A percentile compares a stretch with the other conserved stretches of the same genome.
phyloP scores from a whole-genome alignment of 2,797 vertebrate species.

The Geotria australis region DNA sequence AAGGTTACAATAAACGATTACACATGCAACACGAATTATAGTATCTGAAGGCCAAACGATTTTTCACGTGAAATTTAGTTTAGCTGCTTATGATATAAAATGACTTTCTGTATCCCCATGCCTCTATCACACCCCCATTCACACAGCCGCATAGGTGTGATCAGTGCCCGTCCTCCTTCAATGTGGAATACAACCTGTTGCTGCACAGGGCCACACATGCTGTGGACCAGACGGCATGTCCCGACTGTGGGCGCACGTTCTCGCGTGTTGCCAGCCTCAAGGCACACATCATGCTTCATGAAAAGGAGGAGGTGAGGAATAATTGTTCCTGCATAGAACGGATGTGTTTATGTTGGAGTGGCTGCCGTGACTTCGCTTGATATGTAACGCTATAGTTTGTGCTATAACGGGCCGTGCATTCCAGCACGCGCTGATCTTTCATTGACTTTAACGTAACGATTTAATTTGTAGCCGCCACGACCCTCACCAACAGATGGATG shows the following conservation, averaged over 20 bases:
- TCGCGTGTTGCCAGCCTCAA: constrained; percentile 88
- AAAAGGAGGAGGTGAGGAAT: constrained; percentile 71
- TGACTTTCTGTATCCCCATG: neutral
- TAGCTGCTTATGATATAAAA: neutral
- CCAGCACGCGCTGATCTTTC: too few relatives aligned
- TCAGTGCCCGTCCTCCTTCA: constrained; percentile 71
- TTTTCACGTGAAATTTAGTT: neutral
- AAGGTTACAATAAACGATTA: constrained; percentile 23
- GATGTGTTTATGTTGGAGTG: neutral
- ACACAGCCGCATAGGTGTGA: constrained; percentile 75
- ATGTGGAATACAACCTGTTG: constrained; percentile 79
- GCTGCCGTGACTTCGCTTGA: neutral
- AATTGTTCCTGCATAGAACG: neutral
- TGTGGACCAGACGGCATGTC: constrained; percentile 49
- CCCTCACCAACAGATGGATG: too few relatives aligned
- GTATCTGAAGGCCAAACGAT: neutral
- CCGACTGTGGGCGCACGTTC: constrained; percentile 72
- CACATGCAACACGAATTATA: too few relatives aligned
- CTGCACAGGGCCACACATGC: constrained; percentile 80
- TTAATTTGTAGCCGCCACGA: too few relatives aligned
- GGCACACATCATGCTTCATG: constrained; percentile 83
- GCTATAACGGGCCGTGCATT: too few relatives aligned
- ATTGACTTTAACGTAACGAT: too few relatives aligned
- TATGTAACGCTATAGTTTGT: too few relatives aligned
- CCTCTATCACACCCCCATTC: neutral